Evolutionary conservation across 2,113 vertebrate genomes (phyloP).

Genomic region (Rhynchomys soricoides): DNA sequence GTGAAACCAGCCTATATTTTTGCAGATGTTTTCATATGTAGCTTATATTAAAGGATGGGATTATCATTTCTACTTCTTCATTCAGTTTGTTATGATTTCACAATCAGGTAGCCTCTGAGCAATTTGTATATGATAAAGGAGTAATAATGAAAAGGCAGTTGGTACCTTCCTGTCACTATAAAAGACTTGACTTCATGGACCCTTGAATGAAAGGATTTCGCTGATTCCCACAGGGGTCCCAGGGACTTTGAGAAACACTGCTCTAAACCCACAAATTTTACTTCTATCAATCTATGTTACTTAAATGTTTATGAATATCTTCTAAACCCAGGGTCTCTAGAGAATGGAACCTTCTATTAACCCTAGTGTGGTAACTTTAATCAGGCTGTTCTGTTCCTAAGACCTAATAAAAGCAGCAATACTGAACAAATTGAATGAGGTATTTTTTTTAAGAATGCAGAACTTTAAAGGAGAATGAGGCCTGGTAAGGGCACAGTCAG

Average conservation of each 20-base stretch:
- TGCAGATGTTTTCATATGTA: constrained; percentile 42
- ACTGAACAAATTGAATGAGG: constrained; percentile 30
- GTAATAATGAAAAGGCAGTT: constrained; percentile 30
- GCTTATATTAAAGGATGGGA: constrained; percentile 24
- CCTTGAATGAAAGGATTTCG: constrained; percentile 21
- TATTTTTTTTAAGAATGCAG: constrained; percentile 55
- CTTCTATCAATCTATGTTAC: constrained; percentile 14
- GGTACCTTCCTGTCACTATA: not conserved
- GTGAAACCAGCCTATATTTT: not conserved
- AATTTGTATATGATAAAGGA: not conserved
- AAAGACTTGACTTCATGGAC: constrained; percentile 4
- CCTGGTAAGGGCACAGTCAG: not conserved
- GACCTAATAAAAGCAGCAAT: constrained; percentile 27
- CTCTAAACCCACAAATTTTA: constrained; percentile 40
- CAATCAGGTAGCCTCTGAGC: not conserved
- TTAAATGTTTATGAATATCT: constrained; percentile 40
- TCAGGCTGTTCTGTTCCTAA: constrained; percentile 41
- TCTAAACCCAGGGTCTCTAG: constrained; percentile 48
- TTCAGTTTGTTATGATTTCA: constrained; percentile 41
- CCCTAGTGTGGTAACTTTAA: not conserved
- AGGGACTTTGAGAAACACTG: not conserved
- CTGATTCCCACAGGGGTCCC: not conserved
- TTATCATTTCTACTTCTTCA: constrained; percentile 48
- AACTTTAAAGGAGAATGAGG: not conserved
- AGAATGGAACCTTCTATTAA: not conserved